Evolutionary conservation across 2,888 invertebrate genomes (phyloP).

Genomic region (Agrotis puta): DNA sequence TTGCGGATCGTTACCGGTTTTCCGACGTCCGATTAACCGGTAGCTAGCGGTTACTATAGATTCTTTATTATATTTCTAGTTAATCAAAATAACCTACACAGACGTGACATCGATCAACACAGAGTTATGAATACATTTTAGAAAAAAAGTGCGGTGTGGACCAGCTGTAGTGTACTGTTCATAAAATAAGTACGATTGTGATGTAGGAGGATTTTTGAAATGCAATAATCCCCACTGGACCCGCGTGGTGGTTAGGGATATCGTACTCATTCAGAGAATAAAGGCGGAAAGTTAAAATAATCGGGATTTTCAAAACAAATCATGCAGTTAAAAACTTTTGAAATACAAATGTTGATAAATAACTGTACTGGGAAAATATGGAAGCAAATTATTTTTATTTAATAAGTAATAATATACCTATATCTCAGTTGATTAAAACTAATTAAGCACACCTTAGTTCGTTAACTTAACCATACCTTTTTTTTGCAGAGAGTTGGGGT

Average conservation of each 20-base stretch:
- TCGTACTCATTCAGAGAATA: not conserved
- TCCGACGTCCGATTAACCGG: not conserved
- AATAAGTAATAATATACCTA: too few species aligned
- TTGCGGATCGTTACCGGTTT: not conserved
- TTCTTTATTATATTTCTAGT: not conserved
- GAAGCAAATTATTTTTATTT: too few species aligned
- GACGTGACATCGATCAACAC: not conserved
- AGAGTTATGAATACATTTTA: not conserved
- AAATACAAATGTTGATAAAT: too few species aligned
- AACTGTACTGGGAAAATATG: too few species aligned
- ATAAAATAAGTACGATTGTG: not conserved
- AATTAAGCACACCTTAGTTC: too few species aligned
- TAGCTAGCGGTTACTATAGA: not conserved
- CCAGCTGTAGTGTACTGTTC: not conserved
- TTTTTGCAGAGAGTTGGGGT: constrained; percentile 87
- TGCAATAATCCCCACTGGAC: not conserved
- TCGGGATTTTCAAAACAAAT: too few species aligned
- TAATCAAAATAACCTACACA: not conserved
- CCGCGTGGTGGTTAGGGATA: not conserved
- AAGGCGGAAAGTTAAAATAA: not conserved
- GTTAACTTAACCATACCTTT: not conserved
- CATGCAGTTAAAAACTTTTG: too few species aligned
- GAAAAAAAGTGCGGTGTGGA: not conserved
- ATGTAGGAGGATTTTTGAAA: not conserved
- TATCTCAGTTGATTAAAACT: too few species aligned